Conservation (phyloP, 1,140 invertebrate genomes). For the Bombus superbus region DNA sequence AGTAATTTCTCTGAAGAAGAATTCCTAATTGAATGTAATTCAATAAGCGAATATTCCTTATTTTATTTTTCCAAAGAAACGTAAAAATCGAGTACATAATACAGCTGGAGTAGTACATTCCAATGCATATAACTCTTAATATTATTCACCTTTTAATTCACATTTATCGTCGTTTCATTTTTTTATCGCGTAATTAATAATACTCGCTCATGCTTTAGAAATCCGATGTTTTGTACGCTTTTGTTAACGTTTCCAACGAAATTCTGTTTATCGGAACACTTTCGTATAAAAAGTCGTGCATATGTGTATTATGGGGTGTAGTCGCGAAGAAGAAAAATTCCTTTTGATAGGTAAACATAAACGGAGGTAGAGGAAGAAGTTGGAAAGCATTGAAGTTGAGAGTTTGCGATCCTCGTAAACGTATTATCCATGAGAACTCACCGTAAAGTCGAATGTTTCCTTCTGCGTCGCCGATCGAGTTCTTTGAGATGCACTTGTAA, state of each 20-base stretch:
- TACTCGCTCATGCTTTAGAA: neutral
- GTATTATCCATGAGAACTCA: constrained; percentile 82
- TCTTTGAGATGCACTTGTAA: constrained; percentile 96
- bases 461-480: constrained; percentile 94
- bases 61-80: neutral
- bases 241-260: neutral
- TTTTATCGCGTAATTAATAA: neutral
- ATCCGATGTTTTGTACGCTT: neutral
- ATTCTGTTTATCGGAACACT: neutral
- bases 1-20: neutral
- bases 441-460: constrained; percentile 94
- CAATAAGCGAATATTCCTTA: neutral
- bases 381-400: neutral
- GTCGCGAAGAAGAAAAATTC: neutral
- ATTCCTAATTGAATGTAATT: neutral
- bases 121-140: neutral
- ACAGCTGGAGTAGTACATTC: neutral
- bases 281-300: neutral
- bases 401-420: constrained; percentile 14
- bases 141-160: neutral
- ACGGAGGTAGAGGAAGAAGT: neutral
- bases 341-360: neutral
- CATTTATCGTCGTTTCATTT: neutral
- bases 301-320: neutral
- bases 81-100: too few species aligned